Evolutionary conservation across 2,113 vertebrate genomes (phyloP).

Genomic region (Mus spicilegus): DNA sequence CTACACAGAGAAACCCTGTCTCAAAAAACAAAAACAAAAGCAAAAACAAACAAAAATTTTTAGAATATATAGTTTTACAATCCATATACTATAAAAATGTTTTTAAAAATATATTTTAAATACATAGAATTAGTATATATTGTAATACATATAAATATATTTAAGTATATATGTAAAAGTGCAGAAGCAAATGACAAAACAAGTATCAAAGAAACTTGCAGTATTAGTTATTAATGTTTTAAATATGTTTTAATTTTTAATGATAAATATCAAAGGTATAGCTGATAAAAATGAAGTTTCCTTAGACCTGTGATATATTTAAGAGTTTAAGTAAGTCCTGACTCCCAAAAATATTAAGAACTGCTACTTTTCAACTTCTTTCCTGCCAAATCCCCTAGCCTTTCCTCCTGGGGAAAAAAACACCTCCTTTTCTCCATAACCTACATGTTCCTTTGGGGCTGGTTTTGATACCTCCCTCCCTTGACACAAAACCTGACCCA

Average conservation of each 20-base stretch:
- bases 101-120: too few species aligned
- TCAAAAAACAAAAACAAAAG: too few species aligned
- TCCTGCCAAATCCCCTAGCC: background rate
- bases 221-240: background rate
- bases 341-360: background rate
- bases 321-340: background rate
- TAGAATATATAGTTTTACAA: too few species aligned
- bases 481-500: background rate
- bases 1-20: too few species aligned
- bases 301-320: background rate
- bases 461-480: background rate
- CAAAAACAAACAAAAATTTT: too few species aligned
- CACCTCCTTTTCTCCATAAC: background rate
- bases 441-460: background rate
- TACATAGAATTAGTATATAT: too few species aligned
- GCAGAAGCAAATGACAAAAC: constrained; percentile 40
- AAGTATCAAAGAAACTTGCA: constrained; percentile 5
- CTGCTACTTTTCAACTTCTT: background rate
- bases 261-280: background rate
- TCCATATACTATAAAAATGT: too few species aligned
- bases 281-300: background rate
- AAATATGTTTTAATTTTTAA: constrained; percentile 48
- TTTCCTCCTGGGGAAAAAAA: constrained; percentile 10
- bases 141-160: background rate
- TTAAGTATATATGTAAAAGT: background rate